Evolutionary conservation across 1,140 invertebrate species (phyloP).

Genomic region (Drosophila ercepeae): DNA sequence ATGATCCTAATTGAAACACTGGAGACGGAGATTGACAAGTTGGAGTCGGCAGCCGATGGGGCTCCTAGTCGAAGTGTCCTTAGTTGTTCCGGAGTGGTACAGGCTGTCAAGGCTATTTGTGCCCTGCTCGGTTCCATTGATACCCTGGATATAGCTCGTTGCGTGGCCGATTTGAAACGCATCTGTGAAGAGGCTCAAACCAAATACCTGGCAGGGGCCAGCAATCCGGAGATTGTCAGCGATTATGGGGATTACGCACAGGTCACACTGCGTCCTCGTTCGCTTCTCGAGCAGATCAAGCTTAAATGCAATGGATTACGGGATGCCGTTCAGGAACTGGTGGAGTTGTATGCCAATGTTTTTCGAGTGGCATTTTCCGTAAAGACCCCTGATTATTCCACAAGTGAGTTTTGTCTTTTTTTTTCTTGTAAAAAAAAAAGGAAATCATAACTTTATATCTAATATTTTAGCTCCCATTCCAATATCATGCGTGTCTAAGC

Average conservation of each 20-base stretch:
- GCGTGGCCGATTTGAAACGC: conserved; percentile 89
- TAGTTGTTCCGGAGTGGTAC: conserved; percentile 87
- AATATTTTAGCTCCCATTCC: conserved; percentile 86
- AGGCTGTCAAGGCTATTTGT: conserved; percentile 96
- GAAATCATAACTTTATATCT: too few relatives aligned
- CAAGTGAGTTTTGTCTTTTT: conserved; percentile 47
- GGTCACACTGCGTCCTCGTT: conserved; percentile 85
- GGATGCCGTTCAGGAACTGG: conserved; percentile 89
- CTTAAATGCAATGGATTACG: conserved; percentile 88
- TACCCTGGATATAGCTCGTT: conserved; percentile 91
- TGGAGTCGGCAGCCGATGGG: conserved; percentile 87
- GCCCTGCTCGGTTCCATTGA: conserved; percentile 94
- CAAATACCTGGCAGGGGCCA: conserved; percentile 57
- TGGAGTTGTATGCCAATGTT: conserved; percentile 92
- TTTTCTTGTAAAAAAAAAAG: background rate
- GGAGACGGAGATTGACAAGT: conserved; percentile 91
- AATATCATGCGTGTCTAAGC: conserved; percentile 90
- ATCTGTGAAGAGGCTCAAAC: conserved; percentile 85
- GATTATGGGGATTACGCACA: conserved; percentile 87
- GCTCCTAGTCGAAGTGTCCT: conserved; percentile 85
- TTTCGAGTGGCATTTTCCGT: conserved; percentile 92
- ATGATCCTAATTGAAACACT: conserved; percentile 92
- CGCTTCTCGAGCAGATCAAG: conserved; percentile 86
- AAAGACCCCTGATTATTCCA: conserved; percentile 68
- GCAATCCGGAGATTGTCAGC: conserved; percentile 83